phyloP scores from a whole-genome alignment of 2,113 vertebrate genomes.

The Eonycteris spelaea region DNA sequence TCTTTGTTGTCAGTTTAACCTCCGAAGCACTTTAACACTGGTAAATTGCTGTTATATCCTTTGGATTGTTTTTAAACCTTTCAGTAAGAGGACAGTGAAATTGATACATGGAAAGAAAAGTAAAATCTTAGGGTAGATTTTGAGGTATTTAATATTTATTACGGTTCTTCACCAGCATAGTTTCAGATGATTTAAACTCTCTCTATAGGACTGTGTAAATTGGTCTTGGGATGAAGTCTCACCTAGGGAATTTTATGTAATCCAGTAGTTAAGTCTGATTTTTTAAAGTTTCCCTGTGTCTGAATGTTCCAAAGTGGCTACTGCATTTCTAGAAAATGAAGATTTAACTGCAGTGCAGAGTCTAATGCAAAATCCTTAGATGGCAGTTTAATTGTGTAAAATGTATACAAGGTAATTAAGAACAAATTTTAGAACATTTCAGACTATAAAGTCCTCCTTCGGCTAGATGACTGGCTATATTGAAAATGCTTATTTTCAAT shows the following conservation, averaged over 20 bases:
- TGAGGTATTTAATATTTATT: constrained; percentile 88
- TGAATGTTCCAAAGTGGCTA: constrained; percentile 55
- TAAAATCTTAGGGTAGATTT: constrained; percentile 78
- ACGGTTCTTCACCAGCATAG: constrained; percentile 74
- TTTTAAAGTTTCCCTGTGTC: constrained; percentile 72
- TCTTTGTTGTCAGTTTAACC: constrained; percentile 86
- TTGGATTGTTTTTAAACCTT: constrained; percentile 76
- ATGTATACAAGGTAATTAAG: constrained; percentile 84
- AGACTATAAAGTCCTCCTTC: constrained; percentile 80
- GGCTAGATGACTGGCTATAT: constrained; percentile 71
- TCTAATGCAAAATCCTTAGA: constrained; percentile 82
- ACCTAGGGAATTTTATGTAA: constrained; percentile 81
- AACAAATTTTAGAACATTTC: constrained; percentile 84
- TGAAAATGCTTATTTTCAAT: constrained; percentile 83
- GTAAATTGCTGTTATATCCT: constrained; percentile 86
- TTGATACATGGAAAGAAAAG: constrained; percentile 77
- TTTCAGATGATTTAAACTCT: constrained; percentile 82
- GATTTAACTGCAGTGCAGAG: constrained; percentile 75
- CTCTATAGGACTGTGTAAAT: constrained; percentile 79
- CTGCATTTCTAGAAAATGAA: constrained; percentile 69
- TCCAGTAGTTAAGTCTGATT: constrained; percentile 84
- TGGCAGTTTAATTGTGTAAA: constrained; percentile 85
- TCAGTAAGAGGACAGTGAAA: constrained; percentile 74
- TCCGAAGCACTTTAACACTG: constrained; percentile 83
- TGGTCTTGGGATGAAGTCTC: constrained; percentile 79